Conservation (phyloP, 1,140 invertebrate species). For the Seison nebaliae region DNA sequence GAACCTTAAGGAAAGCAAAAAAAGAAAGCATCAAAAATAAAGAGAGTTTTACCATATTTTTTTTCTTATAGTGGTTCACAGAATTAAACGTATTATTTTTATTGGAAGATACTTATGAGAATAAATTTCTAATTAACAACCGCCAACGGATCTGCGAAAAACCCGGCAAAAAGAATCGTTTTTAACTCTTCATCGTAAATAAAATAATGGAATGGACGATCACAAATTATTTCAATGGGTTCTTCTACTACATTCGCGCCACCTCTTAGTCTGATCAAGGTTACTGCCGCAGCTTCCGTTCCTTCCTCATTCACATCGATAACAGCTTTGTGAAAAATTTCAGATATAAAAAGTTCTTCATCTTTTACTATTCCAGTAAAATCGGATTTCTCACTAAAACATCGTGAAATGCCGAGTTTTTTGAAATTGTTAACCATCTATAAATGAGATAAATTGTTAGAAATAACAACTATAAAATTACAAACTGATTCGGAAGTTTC, state of each 20-base stretch:
- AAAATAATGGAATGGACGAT: not conserved
- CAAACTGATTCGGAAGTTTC: slow-evolving; percentile 17
- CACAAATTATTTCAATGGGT: not conserved
- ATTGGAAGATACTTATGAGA: too few species aligned
- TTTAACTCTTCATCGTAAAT: too few species aligned
- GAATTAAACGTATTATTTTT: too few species aligned
- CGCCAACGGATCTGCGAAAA: too few species aligned
- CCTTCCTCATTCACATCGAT: slow-evolving; percentile 17
- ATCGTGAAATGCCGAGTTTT: slow-evolving; percentile 32
- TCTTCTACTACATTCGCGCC: not conserved
- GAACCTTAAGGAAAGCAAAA: too few species aligned
- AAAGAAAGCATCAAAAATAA: too few species aligned
- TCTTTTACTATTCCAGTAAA: slow-evolving; percentile 29
- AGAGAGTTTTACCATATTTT: too few species aligned
- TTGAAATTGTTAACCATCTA: slow-evolving; percentile 5
- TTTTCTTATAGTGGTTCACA: too few species aligned
- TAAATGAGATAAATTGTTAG: not conserved
- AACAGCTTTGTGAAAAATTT: slow-evolving; percentile 12
- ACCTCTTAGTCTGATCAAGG: slow-evolving; percentile 5
- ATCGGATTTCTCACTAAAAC: slow-evolving; percentile 38
- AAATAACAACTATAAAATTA: not conserved
- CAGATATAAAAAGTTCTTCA: slow-evolving; percentile 1
- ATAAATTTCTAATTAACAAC: too few species aligned
- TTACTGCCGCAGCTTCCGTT: slow-evolving; percentile 18
- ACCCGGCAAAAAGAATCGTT: too few species aligned